phyloP scores from a whole-genome alignment of 2,888 invertebrate genomes.

The Chloroclysta siterata region DNA sequence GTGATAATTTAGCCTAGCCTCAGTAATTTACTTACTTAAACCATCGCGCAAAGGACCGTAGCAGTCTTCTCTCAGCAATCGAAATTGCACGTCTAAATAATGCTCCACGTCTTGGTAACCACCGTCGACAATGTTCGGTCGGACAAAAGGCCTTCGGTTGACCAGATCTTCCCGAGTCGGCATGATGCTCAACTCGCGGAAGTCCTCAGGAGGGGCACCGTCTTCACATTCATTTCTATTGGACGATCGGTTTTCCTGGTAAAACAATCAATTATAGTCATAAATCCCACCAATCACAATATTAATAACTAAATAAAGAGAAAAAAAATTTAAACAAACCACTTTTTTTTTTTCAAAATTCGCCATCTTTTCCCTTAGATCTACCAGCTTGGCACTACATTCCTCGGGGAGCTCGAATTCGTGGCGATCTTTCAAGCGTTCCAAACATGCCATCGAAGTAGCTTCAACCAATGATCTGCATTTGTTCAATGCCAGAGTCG shows the following conservation, averaged over 20 bases:
- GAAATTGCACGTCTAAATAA: slow-evolving; percentile 91
- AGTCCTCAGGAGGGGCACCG: slow-evolving; percentile 63
- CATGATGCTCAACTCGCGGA: slow-evolving; percentile 63
- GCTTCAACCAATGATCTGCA: slow-evolving; percentile 66
- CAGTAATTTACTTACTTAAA: slow-evolving; percentile 64
- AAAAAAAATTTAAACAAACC: slow-evolving; percentile 44
- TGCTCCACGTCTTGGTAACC: slow-evolving; percentile 87
- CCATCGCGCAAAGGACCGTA: slow-evolving; percentile 89
- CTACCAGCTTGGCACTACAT: slow-evolving; percentile 47
- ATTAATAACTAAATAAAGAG: not conserved
- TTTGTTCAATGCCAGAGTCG: slow-evolving; percentile 61
- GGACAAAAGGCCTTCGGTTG: slow-evolving; percentile 56
- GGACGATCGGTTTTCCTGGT: slow-evolving; percentile 12
- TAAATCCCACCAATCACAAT: not conserved
- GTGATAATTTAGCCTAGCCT: no score
- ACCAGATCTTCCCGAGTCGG: slow-evolving; percentile 64
- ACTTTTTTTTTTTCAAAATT: slow-evolving; percentile 52
- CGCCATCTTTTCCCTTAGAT: slow-evolving; percentile 53
- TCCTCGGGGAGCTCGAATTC: slow-evolving; percentile 55
- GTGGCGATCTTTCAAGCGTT: slow-evolving; percentile 55
- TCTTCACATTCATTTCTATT: slow-evolving; percentile 32
- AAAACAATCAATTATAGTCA: not conserved
- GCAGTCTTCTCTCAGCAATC: slow-evolving; percentile 92
- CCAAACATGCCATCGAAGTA: slow-evolving; percentile 58
- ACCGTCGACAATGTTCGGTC: slow-evolving; percentile 85